Percentiles rank a stretch among this genome's conserved stretches.
These are phyloP conservation scores for Erythrocercus mccallii DNA, from an alignment of 2,113 vertebrate genomes.

Conservation along the genomic window DNA sequence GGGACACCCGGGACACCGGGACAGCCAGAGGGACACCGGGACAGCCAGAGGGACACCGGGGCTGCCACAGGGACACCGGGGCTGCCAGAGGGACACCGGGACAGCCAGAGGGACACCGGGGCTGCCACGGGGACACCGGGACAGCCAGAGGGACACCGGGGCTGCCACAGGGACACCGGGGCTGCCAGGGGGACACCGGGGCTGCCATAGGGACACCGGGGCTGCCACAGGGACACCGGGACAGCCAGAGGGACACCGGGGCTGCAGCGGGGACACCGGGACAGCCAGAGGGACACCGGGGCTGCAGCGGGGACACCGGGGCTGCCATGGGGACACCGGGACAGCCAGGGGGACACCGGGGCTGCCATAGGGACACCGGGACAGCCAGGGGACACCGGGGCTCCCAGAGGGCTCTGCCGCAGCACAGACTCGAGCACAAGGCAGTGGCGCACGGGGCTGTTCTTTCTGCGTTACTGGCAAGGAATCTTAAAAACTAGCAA, in stretches of 20 bases:
- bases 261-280: too few relatives aligned
- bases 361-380: background rate
- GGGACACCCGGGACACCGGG: too few relatives aligned
- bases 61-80: background rate
- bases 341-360: fast-evolving
- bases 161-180: background rate
- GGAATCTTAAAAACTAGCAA: background rate
- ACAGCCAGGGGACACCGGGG: background rate
- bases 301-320: too few relatives aligned
- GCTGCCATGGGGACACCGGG: background rate
- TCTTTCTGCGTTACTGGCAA: background rate
- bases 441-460: background rate
- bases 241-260: fast-evolving
- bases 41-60: too few relatives aligned
- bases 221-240: background rate
- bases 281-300: too few relatives aligned
- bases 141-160: background rate
- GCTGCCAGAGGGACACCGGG: background rate
- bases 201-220: too few relatives aligned
- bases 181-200: too few relatives aligned
- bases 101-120: fast-evolving
- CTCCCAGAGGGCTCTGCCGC: fast-evolving
- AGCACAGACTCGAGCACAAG: background rate
- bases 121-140: too few relatives aligned
- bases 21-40: too few relatives aligned